Evolutionary conservation across 2,113 vertebrate genomes (phyloP).

Genomic region (Thunnus thynnus): DNA sequence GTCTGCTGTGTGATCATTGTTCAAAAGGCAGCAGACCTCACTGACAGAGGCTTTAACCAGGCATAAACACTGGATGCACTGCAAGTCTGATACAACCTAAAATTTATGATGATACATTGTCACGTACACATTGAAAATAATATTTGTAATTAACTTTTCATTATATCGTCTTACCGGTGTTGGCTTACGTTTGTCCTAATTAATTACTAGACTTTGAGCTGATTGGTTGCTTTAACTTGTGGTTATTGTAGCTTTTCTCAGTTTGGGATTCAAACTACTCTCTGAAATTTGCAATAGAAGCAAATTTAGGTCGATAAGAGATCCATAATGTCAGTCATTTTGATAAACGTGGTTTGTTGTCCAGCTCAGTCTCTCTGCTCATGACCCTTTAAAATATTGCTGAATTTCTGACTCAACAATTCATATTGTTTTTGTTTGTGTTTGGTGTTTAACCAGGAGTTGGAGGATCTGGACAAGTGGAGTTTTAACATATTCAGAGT

Average conservation of each 20-base stretch:
- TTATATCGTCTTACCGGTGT: too few species aligned
- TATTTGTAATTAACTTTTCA: too few species aligned
- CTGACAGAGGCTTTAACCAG: not conserved
- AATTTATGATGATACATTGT: too few species aligned
- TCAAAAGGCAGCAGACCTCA: not conserved
- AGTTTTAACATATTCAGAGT: slow-evolving; percentile 91
- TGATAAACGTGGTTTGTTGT: not conserved
- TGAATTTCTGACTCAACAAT: not conserved
- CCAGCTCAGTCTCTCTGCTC: too few species aligned
- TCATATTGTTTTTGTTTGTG: not conserved
- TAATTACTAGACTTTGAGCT: too few species aligned
- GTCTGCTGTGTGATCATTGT: slow-evolving; percentile 13
- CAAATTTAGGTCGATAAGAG: not conserved
- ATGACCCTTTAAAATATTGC: not conserved
- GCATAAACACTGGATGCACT: not conserved
- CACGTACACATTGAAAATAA: too few species aligned
- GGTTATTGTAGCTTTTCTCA: too few species aligned
- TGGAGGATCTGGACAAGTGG: slow-evolving; percentile 92
- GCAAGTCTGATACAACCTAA: not conserved
- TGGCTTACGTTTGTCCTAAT: too few species aligned
- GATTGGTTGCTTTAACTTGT: too few species aligned
- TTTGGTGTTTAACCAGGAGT: slow-evolving; percentile 83
- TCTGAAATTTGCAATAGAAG: too few species aligned
- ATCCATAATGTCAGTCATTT: not conserved
- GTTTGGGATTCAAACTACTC: too few species aligned